A percentile compares a stretch with the other conserved stretches of the same genome.
Evolutionary conservation across 2,113 vertebrate species (phyloP).

Genomic region (Glaucidium brasilianum): DNA sequence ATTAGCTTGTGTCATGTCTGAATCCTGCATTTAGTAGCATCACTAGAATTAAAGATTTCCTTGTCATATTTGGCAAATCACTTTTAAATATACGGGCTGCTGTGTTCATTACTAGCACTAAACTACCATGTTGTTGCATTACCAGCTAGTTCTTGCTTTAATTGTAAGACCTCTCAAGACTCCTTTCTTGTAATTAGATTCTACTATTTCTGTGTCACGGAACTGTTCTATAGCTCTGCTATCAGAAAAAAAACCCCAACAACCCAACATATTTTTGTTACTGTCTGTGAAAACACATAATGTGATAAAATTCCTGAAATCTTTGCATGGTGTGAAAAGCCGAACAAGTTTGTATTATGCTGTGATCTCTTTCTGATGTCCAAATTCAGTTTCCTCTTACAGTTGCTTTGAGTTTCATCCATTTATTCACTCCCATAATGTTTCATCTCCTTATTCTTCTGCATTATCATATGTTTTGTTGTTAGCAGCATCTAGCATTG

Average conservation of each 20-base stretch:
- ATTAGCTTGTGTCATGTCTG: not conserved
- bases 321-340: not conserved
- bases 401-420: not conserved
- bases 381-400: rapidly evolving
- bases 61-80: not conserved
- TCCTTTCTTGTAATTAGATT: not conserved
- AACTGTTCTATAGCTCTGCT: not conserved
- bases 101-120: not conserved
- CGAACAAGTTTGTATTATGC: not conserved
- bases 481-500: not conserved
- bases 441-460: not conserved
- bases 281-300: not conserved
- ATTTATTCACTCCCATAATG: not conserved
- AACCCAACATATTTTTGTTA: not conserved
- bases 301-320: not conserved
- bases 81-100: not conserved
- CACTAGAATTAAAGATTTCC: not conserved
- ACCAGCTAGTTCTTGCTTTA: not conserved
- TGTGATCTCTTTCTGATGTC: not conserved
- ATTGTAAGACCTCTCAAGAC: not conserved
- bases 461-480: not conserved
- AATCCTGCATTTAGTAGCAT: not conserved
- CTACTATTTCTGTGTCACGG: not conserved
- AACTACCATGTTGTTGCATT: not conserved
- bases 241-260: not conserved